Evolutionary conservation across 1,140 invertebrate species (phyloP).

Genomic region (Scaptomyza graminum): DNA sequence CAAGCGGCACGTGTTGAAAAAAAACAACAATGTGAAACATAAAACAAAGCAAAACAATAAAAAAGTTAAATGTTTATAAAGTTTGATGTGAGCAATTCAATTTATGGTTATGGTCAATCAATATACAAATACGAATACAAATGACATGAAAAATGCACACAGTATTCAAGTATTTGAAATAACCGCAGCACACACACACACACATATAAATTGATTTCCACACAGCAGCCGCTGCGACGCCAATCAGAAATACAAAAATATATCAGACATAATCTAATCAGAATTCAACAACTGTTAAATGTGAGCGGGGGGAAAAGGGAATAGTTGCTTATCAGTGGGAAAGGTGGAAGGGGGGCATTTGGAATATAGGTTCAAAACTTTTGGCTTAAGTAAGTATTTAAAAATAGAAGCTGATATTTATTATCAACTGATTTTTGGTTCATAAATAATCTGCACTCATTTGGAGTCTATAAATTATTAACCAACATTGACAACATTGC

Average conservation of each 20-base stretch:
- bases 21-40: background rate
- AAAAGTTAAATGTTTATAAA: constrained; percentile 10
- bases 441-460: constrained; percentile 11
- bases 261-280: constrained; percentile 40
- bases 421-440: background rate
- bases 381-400: constrained; percentile 52
- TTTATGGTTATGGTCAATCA: constrained; percentile 36
- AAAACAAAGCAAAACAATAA: background rate
- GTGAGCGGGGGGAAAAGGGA: constrained; percentile 5
- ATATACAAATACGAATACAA: constrained; percentile 8
- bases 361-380: constrained; percentile 20
- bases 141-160: constrained; percentile 4
- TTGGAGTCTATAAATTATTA: constrained; percentile 11
- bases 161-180: constrained; percentile 11
- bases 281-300: constrained; percentile 8
- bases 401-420: constrained; percentile 24
- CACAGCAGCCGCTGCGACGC: constrained; percentile 43
- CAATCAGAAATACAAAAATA: constrained; percentile 17
- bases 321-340: constrained; percentile 22
- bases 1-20: constrained; percentile 18
- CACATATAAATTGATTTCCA: constrained; percentile 14
- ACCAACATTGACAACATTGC: constrained; percentile 22
- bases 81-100: constrained; percentile 20
- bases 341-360: background rate
- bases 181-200: background rate